Conservation (phyloP, 2,888 invertebrate species). For the Scaptomyza cyrtandrae region DNA sequence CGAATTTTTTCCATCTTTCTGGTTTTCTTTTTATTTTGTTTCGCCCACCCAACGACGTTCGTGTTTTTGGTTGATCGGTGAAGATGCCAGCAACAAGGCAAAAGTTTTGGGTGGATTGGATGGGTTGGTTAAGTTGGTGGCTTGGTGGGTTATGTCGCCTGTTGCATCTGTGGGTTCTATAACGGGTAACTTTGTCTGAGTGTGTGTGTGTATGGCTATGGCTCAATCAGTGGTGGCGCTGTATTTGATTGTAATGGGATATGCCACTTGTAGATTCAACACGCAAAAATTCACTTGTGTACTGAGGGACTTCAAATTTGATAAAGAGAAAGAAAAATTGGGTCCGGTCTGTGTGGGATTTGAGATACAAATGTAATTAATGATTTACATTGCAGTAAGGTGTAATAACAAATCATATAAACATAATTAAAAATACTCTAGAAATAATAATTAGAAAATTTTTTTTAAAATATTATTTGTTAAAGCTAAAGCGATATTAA, state of each 20-base stretch:
- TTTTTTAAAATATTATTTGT: too few species aligned
- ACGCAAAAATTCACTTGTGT: constrained; percentile 18
- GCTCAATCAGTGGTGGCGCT: constrained; percentile 78
- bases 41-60: constrained; percentile 45
- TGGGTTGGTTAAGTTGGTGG: constrained; percentile 8
- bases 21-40: constrained; percentile 38
- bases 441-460: not conserved
- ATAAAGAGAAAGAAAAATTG: not conserved
- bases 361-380: not conserved
- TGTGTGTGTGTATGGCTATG: constrained; percentile 47
- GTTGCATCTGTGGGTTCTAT: constrained; percentile 50
- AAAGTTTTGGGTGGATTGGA: constrained; percentile 7
- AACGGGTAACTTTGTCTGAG: constrained; percentile 35
- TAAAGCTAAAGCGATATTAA: too few species aligned
- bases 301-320: constrained; percentile 11
- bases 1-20: constrained; percentile 61
- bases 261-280: constrained; percentile 72
- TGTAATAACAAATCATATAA: not conserved
- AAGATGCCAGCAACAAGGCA: constrained; percentile 42
- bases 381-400: not conserved
- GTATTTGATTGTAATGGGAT: constrained; percentile 76
- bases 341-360: not conserved
- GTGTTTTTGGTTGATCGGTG: constrained; percentile 73
- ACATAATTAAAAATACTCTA: not conserved
- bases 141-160: constrained; percentile 34